Base-by-base conservation (phyloP, 2,888 invertebrate genomes). In the Pachycephus smyrnensis region DNA sequence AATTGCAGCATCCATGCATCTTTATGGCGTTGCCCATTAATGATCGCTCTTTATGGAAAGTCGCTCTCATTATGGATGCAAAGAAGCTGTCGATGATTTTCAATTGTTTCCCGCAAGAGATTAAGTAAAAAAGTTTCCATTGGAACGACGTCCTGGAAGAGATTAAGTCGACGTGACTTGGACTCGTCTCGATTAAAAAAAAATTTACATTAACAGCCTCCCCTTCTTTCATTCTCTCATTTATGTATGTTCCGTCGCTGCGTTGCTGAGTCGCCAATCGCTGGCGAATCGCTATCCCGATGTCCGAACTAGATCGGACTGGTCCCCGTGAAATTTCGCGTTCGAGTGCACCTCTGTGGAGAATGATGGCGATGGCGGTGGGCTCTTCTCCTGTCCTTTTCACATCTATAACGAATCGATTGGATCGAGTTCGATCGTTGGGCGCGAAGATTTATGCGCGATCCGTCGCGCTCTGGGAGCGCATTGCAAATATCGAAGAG, bases 361-460 rank as follows among this genome's bases (percentile, higher is more conserved):
- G 55, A 55, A 55, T 55, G 23, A 55, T 23, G 55, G 23, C 55
- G 55, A 55, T 55, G 55, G 55, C 23, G 55, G 55, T 55, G 55
- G 55, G 55, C 55, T 9, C 55, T 23, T 23, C 55, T 55, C 23
- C 23, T 2, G 55, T 55, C 55, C 55, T 55, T 55, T 55, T 55
- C 84, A 86, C 88, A 86, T 87, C 87, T 85, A 87, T 86, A 86
- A 87, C 87, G 87, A 87, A 87, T 88, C 86, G 88, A 88, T 88
- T 85, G 83, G 86, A 88, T 87, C 86, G 85, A 83, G 83, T 81
- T 83, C 86, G 88, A 87, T 88, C 84, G 84, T 78, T 79, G 73
- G 77, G 75, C 80, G 79, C 82, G 83, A 80, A 86, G 88, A 88
- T 88, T 88, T 88, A 88, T 88, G 85, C 84, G 81, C 84, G 83